A percentile compares a stretch with the other conserved stretches of the same genome.
These are phyloP conservation scores for Antechinus flavipes DNA, from an alignment of 2,113 vertebrate species.

Conservation along the genomic window DNA sequence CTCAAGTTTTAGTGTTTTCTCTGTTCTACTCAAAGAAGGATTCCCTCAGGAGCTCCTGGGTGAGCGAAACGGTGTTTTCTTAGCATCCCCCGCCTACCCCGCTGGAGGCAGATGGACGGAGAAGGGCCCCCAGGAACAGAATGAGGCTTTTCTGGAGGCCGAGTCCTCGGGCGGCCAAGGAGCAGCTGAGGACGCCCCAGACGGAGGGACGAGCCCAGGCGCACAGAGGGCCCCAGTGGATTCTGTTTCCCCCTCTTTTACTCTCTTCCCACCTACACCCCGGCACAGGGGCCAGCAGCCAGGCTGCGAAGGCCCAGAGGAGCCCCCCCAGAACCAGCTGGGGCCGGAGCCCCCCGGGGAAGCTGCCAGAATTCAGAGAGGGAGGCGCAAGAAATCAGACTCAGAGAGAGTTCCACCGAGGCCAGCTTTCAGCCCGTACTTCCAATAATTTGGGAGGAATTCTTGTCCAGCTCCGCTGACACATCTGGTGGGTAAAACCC, in stretches of 20 bases:
- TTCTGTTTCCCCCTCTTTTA: not conserved
- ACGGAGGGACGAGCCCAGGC: too few relatives aligned
- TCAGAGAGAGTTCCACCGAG: not conserved
- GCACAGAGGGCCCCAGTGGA: too few relatives aligned
- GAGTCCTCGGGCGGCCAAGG: not conserved
- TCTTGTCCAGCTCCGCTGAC: not conserved
- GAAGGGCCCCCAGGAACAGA: not conserved
- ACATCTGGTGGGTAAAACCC: not conserved
- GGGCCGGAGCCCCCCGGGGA: not conserved
- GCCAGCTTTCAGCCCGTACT: not conserved
- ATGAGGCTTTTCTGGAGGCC: not conserved
- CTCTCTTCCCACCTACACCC: not conserved
- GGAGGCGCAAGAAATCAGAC: fast-evolving
- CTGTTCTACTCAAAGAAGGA: constrained; percentile 60
- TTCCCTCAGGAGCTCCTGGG: constrained; percentile 61
- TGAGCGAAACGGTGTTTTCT: constrained; percentile 44
- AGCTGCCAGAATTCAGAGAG: not conserved
- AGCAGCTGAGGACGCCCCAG: not conserved
- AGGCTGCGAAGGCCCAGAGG: not conserved
- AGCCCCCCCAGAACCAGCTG: not conserved
- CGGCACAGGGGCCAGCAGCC: not conserved
- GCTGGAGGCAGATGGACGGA: not conserved
- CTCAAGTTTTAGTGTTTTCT: constrained; percentile 30
- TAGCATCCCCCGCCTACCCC: not conserved
- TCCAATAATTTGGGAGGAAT: not conserved